These are phyloP conservation scores for Melanostoma scalare DNA, from an alignment of 2,888 invertebrate genomes.

Conservation along the genomic window DNA sequence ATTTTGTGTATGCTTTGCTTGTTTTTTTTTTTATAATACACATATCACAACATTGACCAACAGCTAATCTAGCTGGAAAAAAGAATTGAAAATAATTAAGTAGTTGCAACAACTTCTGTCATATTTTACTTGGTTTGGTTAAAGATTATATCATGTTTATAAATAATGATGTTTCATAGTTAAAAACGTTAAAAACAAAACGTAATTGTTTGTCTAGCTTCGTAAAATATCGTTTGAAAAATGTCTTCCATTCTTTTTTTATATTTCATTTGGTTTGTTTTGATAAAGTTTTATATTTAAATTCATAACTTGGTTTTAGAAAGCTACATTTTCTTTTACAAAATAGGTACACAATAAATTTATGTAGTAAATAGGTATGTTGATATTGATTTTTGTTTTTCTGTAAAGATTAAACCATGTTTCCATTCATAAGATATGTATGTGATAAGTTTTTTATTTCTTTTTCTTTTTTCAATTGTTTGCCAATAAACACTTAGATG, in stretches of 20 bases:
- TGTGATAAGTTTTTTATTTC: conserved; percentile 46
- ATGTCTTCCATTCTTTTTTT: conserved; percentile 50
- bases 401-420: conserved; percentile 71
- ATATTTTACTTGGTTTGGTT: no score
- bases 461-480: conserved; percentile 19
- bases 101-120: no score
- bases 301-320: conserved; percentile 33
- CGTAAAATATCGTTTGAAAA: conserved; percentile 21
- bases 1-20: conserved; percentile 74
- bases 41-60: conserved; percentile 70
- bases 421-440: conserved; percentile 71
- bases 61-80: conserved; percentile 32
- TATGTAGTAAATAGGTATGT: conserved; percentile 57
- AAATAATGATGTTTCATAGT: no score
- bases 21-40: conserved; percentile 51
- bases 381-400: conserved; percentile 35
- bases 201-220: no score
- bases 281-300: conserved; percentile 21
- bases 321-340: conserved; percentile 56
- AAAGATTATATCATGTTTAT: no score
- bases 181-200: no score
- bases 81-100: neutral
- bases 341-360: conserved; percentile 67
- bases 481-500: conserved; percentile 66
- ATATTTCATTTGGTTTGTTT: no score